These are phyloP conservation scores for Tineola bisselliella DNA, from an alignment of 2,888 invertebrate species.

Conservation along the genomic window DNA sequence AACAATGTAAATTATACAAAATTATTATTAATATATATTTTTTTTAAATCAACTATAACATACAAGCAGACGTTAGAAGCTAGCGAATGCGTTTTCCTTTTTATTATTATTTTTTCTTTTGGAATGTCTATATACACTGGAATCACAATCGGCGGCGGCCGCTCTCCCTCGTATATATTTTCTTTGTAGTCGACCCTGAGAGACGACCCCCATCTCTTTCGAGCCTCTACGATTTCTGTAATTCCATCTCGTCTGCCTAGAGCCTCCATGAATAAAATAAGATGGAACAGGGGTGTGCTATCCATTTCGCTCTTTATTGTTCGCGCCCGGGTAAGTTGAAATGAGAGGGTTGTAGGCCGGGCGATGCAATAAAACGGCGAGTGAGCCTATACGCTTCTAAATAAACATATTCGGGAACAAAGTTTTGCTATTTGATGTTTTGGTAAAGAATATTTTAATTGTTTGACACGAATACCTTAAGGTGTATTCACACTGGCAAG, in stretches of 20 bases:
- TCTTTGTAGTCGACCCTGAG: constrained; percentile 42
- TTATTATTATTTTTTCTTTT: neutral
- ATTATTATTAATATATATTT: too few relatives aligned
- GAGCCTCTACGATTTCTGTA: constrained; percentile 25
- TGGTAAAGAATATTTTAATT: neutral
- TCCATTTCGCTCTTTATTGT: constrained; percentile 33
- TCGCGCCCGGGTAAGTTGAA: constrained; percentile 24
- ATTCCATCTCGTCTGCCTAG: constrained; percentile 35
- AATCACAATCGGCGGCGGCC: constrained; percentile 43
- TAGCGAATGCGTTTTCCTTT: neutral
- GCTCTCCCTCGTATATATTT: constrained; percentile 44
- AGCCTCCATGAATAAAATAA: constrained; percentile 54
- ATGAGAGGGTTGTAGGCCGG: constrained; percentile 27
- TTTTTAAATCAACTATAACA: too few relatives aligned
- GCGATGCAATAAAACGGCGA: neutral
- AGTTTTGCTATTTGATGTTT: neutral
- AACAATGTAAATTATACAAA: neutral
- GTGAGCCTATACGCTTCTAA: constrained; percentile 7
- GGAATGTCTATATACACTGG: neutral
- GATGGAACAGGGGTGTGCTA: constrained; percentile 37
- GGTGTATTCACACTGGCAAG: neutral
- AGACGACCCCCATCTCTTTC: constrained; percentile 35
- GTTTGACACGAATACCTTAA: neutral
- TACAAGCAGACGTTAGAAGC: too few relatives aligned
- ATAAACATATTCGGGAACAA: neutral